Evolutionary conservation across 2,113 vertebrate species (phyloP).

Genomic region (Engraulis encrasicolus): DNA sequence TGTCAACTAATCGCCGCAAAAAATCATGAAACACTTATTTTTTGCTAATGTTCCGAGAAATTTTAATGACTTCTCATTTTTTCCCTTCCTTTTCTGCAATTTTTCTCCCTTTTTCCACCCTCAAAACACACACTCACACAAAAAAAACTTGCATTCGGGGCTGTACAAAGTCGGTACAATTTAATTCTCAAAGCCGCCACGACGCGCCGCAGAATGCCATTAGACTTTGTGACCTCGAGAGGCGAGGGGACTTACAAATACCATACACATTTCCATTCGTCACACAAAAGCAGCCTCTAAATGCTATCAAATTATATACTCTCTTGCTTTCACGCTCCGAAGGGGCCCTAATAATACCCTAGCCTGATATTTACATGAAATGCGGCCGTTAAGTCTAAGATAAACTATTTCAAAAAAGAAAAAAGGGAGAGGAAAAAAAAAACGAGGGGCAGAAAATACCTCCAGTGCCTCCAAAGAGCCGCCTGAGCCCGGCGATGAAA

Average conservation of each 20-base stretch:
- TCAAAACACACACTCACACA: constrained; percentile 36
- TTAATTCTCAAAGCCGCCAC: constrained; percentile 70
- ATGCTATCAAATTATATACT: constrained; percentile 77
- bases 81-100: constrained; percentile 20
- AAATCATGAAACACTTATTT: constrained; percentile 49
- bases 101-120: constrained; percentile 53
- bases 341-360: constrained; percentile 74
- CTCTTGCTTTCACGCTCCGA: constrained; percentile 69
- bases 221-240: constrained; percentile 72
- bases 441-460: constrained; percentile 70
- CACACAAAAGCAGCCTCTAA: constrained; percentile 69
- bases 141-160: too few relatives aligned
- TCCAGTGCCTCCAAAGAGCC: constrained; percentile 52
- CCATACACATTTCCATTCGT: constrained; percentile 64
- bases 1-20: not conserved
- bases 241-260: constrained; percentile 69
- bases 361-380: constrained; percentile 80
- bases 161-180: constrained; percentile 64
- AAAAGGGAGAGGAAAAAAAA: too few relatives aligned
- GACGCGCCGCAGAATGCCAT: constrained; percentile 68
- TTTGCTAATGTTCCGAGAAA: constrained; percentile 51
- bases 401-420: constrained; percentile 83
- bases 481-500: constrained; percentile 69
- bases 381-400: constrained; percentile 70
- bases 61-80: constrained; percentile 51